Evolutionary conservation across 2,113 vertebrate genomes (phyloP).

Genomic region (Rhinopithecus roxellana): DNA sequence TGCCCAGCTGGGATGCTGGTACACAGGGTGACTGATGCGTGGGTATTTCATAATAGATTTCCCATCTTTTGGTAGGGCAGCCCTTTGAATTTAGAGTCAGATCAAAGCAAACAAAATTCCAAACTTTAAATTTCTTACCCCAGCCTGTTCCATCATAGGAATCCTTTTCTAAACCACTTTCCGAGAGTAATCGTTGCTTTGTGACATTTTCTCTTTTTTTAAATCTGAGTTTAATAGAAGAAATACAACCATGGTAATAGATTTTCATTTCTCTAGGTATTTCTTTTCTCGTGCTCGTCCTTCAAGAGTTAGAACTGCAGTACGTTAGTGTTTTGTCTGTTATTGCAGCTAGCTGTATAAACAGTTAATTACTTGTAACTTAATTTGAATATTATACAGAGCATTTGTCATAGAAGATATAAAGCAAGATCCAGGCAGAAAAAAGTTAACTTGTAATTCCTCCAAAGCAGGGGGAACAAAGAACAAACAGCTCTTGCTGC

Average conservation of each 20-base stretch:
- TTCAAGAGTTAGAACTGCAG: constrained; percentile 57
- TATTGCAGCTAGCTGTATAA: constrained; percentile 68
- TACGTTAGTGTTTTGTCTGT: constrained; percentile 62
- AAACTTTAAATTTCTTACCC: neutral
- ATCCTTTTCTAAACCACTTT: constrained; percentile 39
- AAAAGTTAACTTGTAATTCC: constrained; percentile 74
- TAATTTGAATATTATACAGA: constrained; percentile 64
- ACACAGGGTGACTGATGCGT: neutral
- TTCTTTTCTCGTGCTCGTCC: constrained; percentile 57
- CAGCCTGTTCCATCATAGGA: neutral
- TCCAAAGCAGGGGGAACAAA: constrained; percentile 68
- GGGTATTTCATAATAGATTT: neutral
- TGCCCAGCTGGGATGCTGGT: neutral
- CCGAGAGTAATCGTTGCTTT: neutral
- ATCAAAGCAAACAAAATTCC: constrained; percentile 13
- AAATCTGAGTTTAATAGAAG: constrained; percentile 55
- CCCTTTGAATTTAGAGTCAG: neutral
- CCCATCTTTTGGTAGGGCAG: rapidly evolving
- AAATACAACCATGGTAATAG: constrained; percentile 66
- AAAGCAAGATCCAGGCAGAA: constrained; percentile 53
- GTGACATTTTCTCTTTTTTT: neutral
- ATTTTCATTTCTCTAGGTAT: constrained; percentile 64
- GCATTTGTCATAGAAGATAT: constrained; percentile 56
- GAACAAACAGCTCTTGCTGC: constrained; percentile 53
- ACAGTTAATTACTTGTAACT: constrained; percentile 65